Evolutionary conservation across 2,888 invertebrate genomes (phyloP), one percentile per base, ranked within the genome.

Genomic region (Nasonia oneida): DNA sequence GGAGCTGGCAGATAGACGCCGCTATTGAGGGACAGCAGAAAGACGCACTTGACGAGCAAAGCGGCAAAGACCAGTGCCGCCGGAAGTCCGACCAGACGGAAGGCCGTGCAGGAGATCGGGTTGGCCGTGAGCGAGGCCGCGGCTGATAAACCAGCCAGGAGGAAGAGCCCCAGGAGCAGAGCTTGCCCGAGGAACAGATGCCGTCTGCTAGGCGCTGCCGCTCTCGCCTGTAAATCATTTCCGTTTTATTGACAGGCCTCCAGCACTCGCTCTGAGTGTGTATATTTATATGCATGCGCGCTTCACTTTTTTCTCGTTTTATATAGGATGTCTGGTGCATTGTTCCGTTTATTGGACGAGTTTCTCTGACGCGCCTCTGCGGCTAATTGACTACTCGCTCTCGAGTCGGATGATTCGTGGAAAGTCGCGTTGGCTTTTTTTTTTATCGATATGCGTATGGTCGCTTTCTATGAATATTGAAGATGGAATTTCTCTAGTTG

Each of bases 1-100:
- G 98, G 97, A 10, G 98, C 98, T 81, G 98, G 98, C 83, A 98
- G 95, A 92, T 98, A 98, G 78, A 98, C 98, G 87, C 97, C 98
- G 81, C 97, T 96, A 94, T 98, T 98, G 87, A 98, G 95, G 91
- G 98, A 98, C 89, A 98, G 96, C 87, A 98, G 95, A 93, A 98
- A 98, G 89, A 98, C 98, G 93, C 98, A 97, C 94, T 99, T 98
- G 88, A 98, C 98, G 90, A 99, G 95, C 78, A 99, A 95, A 0
- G 98, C 97, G 67, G 98, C 97, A 93, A 98, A 98, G 86, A 98
- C 97, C 84, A 98, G 95, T 81, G 98, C 96, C 90, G 97, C 97
- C 12, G 97, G 95, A 23, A 97, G 95, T 80, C 98, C 98, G 71
- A 97, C 96, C 90, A 98, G 96, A 80, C 98, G 95, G 88, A 97